Evolutionary conservation across 2,113 vertebrate genomes (phyloP).

Genomic region (Barbus barbus): DNA sequence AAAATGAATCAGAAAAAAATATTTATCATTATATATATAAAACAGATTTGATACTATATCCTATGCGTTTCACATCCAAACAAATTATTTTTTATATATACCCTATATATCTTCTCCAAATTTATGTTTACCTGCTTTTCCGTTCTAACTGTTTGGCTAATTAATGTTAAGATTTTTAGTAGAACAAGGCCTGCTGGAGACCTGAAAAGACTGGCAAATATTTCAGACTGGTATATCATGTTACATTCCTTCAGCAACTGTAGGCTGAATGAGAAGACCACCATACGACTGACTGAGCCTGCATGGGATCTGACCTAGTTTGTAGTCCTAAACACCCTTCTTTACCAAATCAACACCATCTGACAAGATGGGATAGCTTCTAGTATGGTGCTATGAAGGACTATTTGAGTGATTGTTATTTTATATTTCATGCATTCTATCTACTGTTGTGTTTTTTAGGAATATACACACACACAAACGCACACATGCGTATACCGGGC

Average conservation of each 20-base stretch:
- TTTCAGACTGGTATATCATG: conserved; percentile 25
- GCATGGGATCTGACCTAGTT: conserved; percentile 22
- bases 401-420: not conserved
- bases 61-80: not conserved
- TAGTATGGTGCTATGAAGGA: not conserved
- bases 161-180: not conserved
- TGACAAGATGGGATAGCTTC: too few relatives aligned
- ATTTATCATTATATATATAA: too few relatives aligned
- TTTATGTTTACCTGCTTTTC: not conserved
- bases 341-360: not conserved
- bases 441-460: not conserved
- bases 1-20: too few relatives aligned
- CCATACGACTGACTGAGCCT: not conserved
- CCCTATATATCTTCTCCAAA: too few relatives aligned
- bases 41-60: too few relatives aligned
- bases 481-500: conserved; percentile 11
- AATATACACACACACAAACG: not conserved
- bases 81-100: not conserved
- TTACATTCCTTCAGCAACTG: conserved; percentile 44
- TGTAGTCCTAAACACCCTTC: not conserved
- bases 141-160: not conserved
- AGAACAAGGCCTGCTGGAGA: conserved; percentile 28
- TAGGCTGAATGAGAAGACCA: conserved; percentile 37
- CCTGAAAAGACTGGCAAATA: conserved; percentile 19
- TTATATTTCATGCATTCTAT: not conserved